A percentile compares a stretch with the other conserved stretches of the same genome.
These are phyloP conservation scores for Macrosiphum euphorbiae DNA, from an alignment of 2,888 invertebrate species.

Conservation along the genomic window DNA sequence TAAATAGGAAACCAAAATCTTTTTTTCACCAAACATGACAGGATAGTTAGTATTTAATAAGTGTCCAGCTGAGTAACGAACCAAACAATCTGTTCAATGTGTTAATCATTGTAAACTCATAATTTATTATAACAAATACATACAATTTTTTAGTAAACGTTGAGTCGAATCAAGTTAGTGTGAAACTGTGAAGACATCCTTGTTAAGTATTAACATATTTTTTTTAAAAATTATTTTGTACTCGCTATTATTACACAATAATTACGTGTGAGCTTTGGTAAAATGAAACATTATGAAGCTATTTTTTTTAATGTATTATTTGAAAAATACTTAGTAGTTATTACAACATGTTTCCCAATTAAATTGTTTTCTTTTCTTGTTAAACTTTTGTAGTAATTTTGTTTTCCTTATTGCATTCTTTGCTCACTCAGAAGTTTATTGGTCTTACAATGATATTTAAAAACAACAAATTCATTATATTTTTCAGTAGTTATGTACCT, in stretches of 20 bases:
- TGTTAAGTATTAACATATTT: background rate
- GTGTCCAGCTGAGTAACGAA: too few species aligned
- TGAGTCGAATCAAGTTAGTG: background rate
- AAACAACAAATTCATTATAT: background rate
- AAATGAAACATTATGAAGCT: background rate
- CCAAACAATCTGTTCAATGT: too few species aligned
- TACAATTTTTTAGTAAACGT: too few species aligned
- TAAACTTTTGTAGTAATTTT: background rate
- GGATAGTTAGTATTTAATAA: too few species aligned
- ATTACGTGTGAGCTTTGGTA: background rate
- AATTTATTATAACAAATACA: too few species aligned
- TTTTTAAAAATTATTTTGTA: background rate
- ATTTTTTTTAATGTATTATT: background rate
- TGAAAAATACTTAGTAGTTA: conserved; percentile 11
- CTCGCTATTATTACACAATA: background rate
- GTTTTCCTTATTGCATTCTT: background rate
- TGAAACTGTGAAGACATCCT: background rate
- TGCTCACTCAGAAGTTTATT: background rate
- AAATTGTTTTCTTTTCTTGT: background rate
- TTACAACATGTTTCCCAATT: conserved; percentile 8
- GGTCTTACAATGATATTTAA: background rate
- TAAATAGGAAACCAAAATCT: too few species aligned
- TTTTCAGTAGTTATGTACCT: background rate
- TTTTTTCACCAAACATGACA: too few species aligned
- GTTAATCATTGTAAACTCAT: too few species aligned